A percentile compares a stretch with the other conserved stretches of the same genome.
phyloP scores from a whole-genome alignment of 2,888 invertebrate species.

The Strigamia crassipes region DNA sequence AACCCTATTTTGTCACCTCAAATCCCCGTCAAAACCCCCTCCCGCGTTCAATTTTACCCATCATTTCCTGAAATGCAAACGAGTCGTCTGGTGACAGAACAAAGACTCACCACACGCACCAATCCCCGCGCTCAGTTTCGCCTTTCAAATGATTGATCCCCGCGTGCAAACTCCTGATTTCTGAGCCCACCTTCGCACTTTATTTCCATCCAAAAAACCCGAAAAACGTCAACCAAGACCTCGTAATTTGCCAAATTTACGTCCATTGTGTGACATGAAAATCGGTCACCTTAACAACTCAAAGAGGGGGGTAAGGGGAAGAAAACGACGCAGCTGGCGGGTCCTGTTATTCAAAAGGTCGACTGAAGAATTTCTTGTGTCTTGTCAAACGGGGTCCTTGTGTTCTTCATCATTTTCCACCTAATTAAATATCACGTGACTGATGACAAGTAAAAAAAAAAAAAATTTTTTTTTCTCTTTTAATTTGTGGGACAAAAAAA shows the following conservation, averaged over 20 bases:
- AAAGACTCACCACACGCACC: background rate
- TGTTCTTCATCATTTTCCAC: constrained; percentile 10
- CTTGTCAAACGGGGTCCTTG: background rate
- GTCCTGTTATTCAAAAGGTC: background rate
- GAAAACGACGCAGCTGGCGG: background rate
- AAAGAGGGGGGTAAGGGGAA: background rate
- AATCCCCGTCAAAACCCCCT: background rate
- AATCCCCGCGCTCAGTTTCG: background rate
- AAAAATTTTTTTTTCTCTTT: background rate
- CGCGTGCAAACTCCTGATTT: background rate
- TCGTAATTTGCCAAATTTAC: constrained; percentile 10
- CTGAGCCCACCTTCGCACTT: background rate
- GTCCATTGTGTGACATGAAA: background rate
- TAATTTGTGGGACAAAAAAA: no score
- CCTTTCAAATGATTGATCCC: background rate
- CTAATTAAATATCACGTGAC: background rate
- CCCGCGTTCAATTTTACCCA: background rate
- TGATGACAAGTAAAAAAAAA: background rate
- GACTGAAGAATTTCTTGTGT: background rate
- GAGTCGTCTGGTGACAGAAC: background rate
- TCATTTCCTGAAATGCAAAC: background rate
- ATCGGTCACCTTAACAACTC: background rate
- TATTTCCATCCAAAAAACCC: background rate
- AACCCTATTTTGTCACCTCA: background rate
- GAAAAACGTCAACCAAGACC: background rate